Conservation (phyloP, 2,888 invertebrate species). For the Pheosia tremula region DNA sequence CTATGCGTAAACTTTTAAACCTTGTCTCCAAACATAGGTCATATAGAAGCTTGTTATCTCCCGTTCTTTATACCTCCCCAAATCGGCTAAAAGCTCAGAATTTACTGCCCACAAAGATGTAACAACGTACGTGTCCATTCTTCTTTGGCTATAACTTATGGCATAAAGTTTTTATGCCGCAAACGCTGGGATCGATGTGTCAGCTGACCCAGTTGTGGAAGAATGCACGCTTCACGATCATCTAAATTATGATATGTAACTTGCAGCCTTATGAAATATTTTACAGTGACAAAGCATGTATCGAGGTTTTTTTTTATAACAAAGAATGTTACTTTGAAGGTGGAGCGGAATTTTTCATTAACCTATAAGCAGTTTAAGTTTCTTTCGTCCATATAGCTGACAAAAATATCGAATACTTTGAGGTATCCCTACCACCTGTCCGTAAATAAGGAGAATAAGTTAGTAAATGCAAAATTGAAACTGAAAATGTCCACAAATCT, state of each 20-base stretch:
- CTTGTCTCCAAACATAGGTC: neutral
- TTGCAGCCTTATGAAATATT: slow-evolving; percentile 1
- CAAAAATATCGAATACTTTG: too few species aligned
- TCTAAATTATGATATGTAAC: slow-evolving; percentile 20
- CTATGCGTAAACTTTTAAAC: neutral
- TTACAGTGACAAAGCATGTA: neutral
- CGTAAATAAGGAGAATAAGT: too few species aligned
- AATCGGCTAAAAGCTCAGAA: neutral
- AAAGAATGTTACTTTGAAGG: neutral
- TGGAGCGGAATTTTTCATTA: neutral
- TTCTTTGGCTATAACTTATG: slow-evolving; percentile 28
- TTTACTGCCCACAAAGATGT: slow-evolving; percentile 13
- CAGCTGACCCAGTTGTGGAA: slow-evolving; percentile 55
- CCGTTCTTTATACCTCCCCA: neutral
- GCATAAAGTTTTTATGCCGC: slow-evolving; percentile 36
- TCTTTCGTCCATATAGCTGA: neutral
- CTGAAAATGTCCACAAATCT: too few species aligned
- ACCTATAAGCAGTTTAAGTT: neutral
- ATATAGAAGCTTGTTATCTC: neutral
- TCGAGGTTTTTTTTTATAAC: neutral
- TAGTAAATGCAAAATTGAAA: too few species aligned
- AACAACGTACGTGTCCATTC: slow-evolving; percentile 15
- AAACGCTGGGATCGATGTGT: slow-evolving; percentile 54
- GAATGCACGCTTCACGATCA: slow-evolving; percentile 43
- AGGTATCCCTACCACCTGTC: too few species aligned